Evolutionary conservation across 2,797 vertebrate genomes (phyloP).

Genomic region (Arnoldichthys spilopterus): DNA sequence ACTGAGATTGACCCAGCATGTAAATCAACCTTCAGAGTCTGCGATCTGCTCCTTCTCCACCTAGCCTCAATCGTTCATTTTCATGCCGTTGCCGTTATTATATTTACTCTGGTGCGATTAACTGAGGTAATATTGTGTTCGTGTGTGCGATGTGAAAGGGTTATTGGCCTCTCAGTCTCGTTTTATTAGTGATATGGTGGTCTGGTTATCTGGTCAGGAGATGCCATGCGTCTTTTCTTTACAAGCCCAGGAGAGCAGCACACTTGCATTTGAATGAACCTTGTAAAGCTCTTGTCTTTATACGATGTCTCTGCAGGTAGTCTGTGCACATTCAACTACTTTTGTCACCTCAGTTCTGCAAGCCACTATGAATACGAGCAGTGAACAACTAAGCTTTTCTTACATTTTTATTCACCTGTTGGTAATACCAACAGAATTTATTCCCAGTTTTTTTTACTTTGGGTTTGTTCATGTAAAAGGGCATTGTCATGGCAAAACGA

Average conservation of each 20-base stretch:
- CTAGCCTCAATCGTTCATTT: constrained; percentile 64
- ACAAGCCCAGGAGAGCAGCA: background rate
- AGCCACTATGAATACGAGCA: background rate
- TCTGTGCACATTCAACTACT: background rate
- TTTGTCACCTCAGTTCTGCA: no score
- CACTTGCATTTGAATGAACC: constrained; percentile 17
- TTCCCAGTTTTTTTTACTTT: no score
- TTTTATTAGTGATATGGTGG: background rate
- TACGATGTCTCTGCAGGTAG: background rate
- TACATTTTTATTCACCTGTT: no score
- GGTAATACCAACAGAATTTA: no score
- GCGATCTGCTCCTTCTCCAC: constrained; percentile 28
- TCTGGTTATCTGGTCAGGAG: background rate
- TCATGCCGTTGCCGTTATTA: constrained; percentile 67
- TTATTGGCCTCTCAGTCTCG: background rate
- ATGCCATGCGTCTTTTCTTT: background rate
- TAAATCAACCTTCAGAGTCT: constrained; percentile 69
- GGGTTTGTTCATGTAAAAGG: background rate
- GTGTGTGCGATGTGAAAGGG: constrained; percentile 52
- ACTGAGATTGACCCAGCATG: constrained; percentile 72
- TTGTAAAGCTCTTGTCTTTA: background rate
- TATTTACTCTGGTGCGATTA: constrained; percentile 64
- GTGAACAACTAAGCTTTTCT: background rate
- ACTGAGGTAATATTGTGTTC: constrained; percentile 42
- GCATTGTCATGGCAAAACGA: background rate